These are phyloP conservation scores for Rhopalosiphum padi DNA, from an alignment of 1,140 invertebrate species.

Conservation along the genomic window DNA sequence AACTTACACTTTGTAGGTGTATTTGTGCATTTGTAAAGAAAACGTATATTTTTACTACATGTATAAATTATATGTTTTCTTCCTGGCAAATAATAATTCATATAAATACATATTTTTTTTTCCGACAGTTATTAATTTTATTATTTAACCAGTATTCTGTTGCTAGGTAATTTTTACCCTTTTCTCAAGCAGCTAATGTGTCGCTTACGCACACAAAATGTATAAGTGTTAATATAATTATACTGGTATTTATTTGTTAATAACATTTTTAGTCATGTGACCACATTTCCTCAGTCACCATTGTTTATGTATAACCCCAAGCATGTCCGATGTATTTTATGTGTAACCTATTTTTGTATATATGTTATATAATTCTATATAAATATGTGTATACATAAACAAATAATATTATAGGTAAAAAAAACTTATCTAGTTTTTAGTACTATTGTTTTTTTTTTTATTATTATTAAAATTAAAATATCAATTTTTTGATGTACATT, in stretches of 20 bases:
- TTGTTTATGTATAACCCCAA: slow-evolving; percentile 55
- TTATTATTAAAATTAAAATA: slow-evolving; percentile 29
- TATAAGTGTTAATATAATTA: slow-evolving; percentile 18
- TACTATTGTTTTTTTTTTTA: slow-evolving; percentile 45
- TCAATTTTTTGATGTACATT: slow-evolving; percentile 35
- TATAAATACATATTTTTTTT: background rate
- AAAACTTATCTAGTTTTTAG: slow-evolving; percentile 52
- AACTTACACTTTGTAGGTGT: slow-evolving; percentile 29
- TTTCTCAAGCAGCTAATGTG: slow-evolving; percentile 30
- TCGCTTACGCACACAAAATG: background rate
- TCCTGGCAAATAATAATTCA: background rate
- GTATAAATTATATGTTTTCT: slow-evolving; percentile 15
- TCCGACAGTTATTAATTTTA: background rate
- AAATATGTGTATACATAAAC: slow-evolving; percentile 55
- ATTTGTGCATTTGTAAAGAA: slow-evolving; percentile 20
- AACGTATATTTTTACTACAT: background rate
- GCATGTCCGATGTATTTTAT: slow-evolving; percentile 45
- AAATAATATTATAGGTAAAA: slow-evolving; percentile 50
- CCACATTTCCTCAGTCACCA: slow-evolving; percentile 45
- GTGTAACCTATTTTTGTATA: slow-evolving; percentile 52
- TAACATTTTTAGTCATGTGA: slow-evolving; percentile 52
- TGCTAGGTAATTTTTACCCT: slow-evolving; percentile 42
- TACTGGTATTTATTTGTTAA: slow-evolving; percentile 26
- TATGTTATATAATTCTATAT: slow-evolving; percentile 50
- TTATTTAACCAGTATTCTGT: slow-evolving; percentile 38